These are phyloP conservation scores for Venustoraphidia nigricollis DNA, from an alignment of 2,888 invertebrate genomes.

Conservation along the genomic window DNA sequence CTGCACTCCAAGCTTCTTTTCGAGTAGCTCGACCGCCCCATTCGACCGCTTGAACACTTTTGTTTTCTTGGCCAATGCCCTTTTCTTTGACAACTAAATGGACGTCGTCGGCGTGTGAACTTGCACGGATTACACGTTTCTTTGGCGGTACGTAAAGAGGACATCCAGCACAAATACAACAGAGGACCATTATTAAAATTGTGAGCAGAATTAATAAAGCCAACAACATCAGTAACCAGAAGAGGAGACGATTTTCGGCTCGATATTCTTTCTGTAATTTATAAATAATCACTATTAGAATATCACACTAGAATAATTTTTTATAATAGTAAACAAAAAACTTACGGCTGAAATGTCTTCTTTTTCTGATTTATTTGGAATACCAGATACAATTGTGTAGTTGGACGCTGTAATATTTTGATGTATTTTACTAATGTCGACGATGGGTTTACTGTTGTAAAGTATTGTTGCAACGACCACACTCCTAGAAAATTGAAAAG, in stretches of 20 bases:
- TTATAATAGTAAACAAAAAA: no score
- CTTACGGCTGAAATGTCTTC: no score
- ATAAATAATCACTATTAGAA: background rate
- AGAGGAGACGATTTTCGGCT: conserved; percentile 53
- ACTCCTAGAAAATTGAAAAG: conserved; percentile 34
- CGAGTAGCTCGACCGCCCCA: conserved; percentile 41
- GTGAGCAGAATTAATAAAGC: conserved; percentile 59
- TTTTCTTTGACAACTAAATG: conserved; percentile 58
- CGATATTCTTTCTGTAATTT: conserved; percentile 49
- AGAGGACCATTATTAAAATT: conserved; percentile 55
- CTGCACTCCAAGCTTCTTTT: conserved; percentile 78
- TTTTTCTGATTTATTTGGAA: background rate
- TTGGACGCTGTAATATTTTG: conserved; percentile 23
- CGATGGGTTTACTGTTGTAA: conserved; percentile 46
- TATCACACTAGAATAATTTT: background rate
- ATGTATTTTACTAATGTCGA: conserved; percentile 57
- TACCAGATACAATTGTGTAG: background rate
- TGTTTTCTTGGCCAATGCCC: conserved; percentile 53
- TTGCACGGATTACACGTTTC: conserved; percentile 59
- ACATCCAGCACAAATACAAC: conserved; percentile 73
- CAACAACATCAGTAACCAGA: conserved; percentile 65
- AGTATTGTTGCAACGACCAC: conserved; percentile 57
- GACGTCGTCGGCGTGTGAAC: conserved; percentile 59
- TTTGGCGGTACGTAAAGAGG: conserved; percentile 67
- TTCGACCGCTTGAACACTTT: conserved; percentile 60